phyloP scores from a whole-genome alignment of 2,888 invertebrate genomes.

The Acanthococcus lagerstroemiae region DNA sequence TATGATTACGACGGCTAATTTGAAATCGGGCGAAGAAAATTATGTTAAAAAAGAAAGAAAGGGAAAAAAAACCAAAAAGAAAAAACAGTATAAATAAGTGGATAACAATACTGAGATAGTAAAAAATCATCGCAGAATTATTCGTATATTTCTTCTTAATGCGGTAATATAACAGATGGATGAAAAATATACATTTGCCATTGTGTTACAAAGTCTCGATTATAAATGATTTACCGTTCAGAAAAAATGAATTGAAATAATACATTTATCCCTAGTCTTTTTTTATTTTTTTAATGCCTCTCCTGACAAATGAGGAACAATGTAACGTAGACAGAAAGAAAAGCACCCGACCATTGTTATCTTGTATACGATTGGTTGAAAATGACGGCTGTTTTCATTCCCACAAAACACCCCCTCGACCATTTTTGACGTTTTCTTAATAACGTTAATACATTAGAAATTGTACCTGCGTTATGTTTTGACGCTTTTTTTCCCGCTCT shows the following conservation, averaged over 20 bases:
- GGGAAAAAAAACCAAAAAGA: not conserved
- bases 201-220: constrained; percentile 25
- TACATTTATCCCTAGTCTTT: constrained; percentile 4
- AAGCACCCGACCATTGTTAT: constrained; percentile 18
- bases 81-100: not conserved
- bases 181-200: constrained; percentile 4
- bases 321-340: constrained; percentile 2
- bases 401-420: constrained; percentile 30
- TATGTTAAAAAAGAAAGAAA: too few species aligned
- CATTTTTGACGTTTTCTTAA: constrained; percentile 29
- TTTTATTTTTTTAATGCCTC: not conserved
- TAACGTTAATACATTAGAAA: constrained; percentile 25
- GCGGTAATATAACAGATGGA: constrained; percentile 7
- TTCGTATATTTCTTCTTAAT: not conserved
- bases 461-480: constrained; percentile 10
- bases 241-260: constrained; percentile 8
- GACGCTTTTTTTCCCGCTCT: not conserved
- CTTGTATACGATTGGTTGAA: constrained; percentile 23
- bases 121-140: not conserved
- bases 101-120: not conserved
- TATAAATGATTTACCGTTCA: constrained; percentile 24
- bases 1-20: too few species aligned
- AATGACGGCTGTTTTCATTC: constrained; percentile 27
- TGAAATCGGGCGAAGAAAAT: too few species aligned
- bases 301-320: constrained; percentile 6